These are phyloP conservation scores for Clarias pachynema DNA, from an alignment of 2,797 vertebrate species.

Conservation along the genomic window DNA sequence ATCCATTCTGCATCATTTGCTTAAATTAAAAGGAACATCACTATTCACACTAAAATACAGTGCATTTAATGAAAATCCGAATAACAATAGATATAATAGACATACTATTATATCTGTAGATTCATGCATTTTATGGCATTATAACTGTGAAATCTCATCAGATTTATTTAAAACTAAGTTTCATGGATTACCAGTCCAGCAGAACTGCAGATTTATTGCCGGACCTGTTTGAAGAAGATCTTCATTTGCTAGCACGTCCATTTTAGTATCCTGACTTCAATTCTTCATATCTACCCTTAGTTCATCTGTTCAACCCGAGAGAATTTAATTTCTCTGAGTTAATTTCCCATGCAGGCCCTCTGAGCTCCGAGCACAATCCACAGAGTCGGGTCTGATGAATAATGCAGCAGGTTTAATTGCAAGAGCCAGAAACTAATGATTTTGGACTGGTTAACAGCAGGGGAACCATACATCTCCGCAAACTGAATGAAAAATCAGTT, in stretches of 20 bases:
- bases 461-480: slow-evolving; percentile 84
- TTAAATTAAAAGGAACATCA: neutral
- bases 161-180: neutral
- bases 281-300: slow-evolving; percentile 54
- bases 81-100: neutral
- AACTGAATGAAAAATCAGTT: slow-evolving; percentile 86
- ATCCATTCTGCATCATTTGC: neutral
- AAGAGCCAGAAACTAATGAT: slow-evolving; percentile 87
- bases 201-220: neutral
- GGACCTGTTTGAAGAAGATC: neutral
- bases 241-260: neutral
- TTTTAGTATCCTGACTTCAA: slow-evolving; percentile 5
- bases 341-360: slow-evolving; percentile 79
- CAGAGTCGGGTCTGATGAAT: slow-evolving; percentile 80
- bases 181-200: neutral
- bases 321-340: slow-evolving; percentile 79
- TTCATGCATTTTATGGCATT: neutral
- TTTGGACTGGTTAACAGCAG: slow-evolving; percentile 88
- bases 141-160: neutral
- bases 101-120: neutral
- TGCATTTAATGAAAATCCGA: neutral
- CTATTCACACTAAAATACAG: neutral
- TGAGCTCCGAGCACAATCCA: slow-evolving; percentile 77
- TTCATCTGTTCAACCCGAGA: slow-evolving; percentile 73
- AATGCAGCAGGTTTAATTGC: slow-evolving; percentile 88